Evolutionary conservation across 1,140 invertebrate species (phyloP).

Genomic region (Magallana angulata): DNA sequence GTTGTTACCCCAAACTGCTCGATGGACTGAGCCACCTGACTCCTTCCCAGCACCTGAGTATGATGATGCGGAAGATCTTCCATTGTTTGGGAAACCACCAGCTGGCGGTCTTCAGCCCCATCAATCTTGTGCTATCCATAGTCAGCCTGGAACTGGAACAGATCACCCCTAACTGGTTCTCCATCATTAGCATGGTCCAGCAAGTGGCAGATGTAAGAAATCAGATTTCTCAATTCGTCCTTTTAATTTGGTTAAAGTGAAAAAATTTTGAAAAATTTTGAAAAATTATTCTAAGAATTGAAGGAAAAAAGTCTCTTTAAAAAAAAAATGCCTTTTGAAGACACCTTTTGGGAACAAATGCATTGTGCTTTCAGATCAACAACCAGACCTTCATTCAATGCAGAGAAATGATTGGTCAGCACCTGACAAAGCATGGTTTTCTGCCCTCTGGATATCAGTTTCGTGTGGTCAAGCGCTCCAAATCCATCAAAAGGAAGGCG

Average conservation of each 20-base stretch:
- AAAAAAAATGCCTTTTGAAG: too few species aligned
- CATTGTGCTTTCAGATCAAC: slow-evolving; percentile 67
- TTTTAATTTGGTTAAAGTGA: too few species aligned
- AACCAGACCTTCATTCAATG: slow-evolving; percentile 73
- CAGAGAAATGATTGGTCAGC: slow-evolving; percentile 70
- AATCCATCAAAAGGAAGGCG: slow-evolving; percentile 73
- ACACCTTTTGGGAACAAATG: too few species aligned
- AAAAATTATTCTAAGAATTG: too few species aligned
- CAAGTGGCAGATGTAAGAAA: slow-evolving; percentile 72
- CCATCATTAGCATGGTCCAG: slow-evolving; percentile 72
- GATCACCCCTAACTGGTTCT: slow-evolving; percentile 72
- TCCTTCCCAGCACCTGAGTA: slow-evolving; percentile 73
- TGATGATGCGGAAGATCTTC: slow-evolving; percentile 72
- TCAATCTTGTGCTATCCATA: slow-evolving; percentile 72
- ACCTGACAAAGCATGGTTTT: slow-evolving; percentile 63
- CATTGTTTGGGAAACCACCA: slow-evolving; percentile 69
- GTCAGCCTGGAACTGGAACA: slow-evolving; percentile 77
- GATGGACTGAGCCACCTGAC: slow-evolving; percentile 73
- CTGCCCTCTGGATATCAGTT: slow-evolving; percentile 64
- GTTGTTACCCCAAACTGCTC: slow-evolving; percentile 76
- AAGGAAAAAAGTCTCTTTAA: too few species aligned
- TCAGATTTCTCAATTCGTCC: too few species aligned
- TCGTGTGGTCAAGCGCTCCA: slow-evolving; percentile 44
- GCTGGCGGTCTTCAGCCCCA: slow-evolving; percentile 69
- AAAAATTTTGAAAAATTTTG: too few species aligned